phyloP scores from a whole-genome alignment of 2,797 vertebrate species.

The Luscinia luscinia region DNA sequence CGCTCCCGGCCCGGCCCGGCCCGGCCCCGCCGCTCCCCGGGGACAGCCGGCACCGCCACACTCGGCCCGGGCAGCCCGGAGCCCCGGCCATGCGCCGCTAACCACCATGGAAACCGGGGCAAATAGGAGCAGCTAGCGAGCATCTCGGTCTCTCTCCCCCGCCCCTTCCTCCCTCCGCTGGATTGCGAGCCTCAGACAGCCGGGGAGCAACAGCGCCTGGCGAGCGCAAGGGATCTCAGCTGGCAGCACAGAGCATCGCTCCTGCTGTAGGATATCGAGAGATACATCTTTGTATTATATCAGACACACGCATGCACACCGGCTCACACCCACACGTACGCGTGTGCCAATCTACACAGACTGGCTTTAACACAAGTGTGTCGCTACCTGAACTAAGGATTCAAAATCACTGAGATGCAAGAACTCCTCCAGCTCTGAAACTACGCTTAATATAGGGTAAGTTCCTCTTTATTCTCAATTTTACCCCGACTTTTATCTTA shows the following conservation, averaged over 20 bases:
- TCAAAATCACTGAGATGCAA: conserved; percentile 68
- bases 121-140: conserved; percentile 71
- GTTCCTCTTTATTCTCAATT: conserved; percentile 73
- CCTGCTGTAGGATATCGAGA: conserved; percentile 76
- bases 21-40: too few relatives aligned
- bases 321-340: not conserved
- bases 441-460: conserved; percentile 82
- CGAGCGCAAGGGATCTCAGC: conserved; percentile 68
- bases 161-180: conserved; percentile 22
- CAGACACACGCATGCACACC: not conserved
- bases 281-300: conserved; percentile 50
- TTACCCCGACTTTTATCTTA: not conserved
- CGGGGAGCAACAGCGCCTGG: conserved; percentile 68
- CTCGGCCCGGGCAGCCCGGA: too few relatives aligned
- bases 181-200: conserved; percentile 74
- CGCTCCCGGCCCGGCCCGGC: too few relatives aligned
- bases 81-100: conserved; percentile 81
- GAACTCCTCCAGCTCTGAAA: conserved; percentile 68
- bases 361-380: conserved; percentile 76
- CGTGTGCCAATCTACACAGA: conserved; percentile 65
- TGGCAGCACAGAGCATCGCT: conserved; percentile 75
- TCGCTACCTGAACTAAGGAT: conserved; percentile 78
- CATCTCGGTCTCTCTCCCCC: conserved; percentile 1
- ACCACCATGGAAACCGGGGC: conserved; percentile 82
- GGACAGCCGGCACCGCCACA: too few relatives aligned